phyloP scores from a whole-genome alignment of 1,140 invertebrate genomes.

The Drosophila ficusphila region DNA sequence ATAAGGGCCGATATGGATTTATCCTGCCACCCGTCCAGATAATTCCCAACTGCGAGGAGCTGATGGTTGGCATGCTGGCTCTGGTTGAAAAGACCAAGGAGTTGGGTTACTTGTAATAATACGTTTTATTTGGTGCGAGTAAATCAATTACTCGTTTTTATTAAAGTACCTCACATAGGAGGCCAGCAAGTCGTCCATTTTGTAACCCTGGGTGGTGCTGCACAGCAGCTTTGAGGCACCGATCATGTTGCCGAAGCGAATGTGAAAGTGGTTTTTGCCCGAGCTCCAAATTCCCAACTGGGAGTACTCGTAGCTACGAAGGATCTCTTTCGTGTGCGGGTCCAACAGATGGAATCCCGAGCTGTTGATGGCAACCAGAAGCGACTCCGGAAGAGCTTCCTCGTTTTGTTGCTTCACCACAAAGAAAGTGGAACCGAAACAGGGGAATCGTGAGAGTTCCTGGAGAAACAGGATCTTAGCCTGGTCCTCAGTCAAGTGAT shows the following conservation, averaged over 20 bases:
- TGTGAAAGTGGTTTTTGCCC: slow-evolving; percentile 97
- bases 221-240: slow-evolving; percentile 94
- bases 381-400: slow-evolving; percentile 91
- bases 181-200: slow-evolving; percentile 98
- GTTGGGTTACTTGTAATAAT: slow-evolving; percentile 51
- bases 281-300: slow-evolving; percentile 97
- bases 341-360: slow-evolving; percentile 95
- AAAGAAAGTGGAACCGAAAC: slow-evolving; percentile 98
- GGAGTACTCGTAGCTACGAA: slow-evolving; percentile 91
- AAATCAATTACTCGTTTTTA: slow-evolving; percentile 17
- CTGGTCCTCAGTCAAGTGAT: slow-evolving; percentile 87
- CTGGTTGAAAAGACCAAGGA: slow-evolving; percentile 86
- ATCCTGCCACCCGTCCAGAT: slow-evolving; percentile 93
- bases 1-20: slow-evolving; percentile 94
- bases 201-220: slow-evolving; percentile 96
- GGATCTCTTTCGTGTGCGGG: slow-evolving; percentile 91
- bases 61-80: slow-evolving; percentile 91
- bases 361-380: slow-evolving; percentile 96
- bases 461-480: slow-evolving; percentile 94
- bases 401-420: slow-evolving; percentile 96
- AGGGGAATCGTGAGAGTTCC: slow-evolving; percentile 91
- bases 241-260: slow-evolving; percentile 95
- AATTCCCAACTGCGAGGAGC: slow-evolving; percentile 91
- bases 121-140: neutral
- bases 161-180: slow-evolving; percentile 89